Evolutionary conservation across 2,888 invertebrate genomes (phyloP).

Genomic region (Pogonocherus hispidulus): DNA sequence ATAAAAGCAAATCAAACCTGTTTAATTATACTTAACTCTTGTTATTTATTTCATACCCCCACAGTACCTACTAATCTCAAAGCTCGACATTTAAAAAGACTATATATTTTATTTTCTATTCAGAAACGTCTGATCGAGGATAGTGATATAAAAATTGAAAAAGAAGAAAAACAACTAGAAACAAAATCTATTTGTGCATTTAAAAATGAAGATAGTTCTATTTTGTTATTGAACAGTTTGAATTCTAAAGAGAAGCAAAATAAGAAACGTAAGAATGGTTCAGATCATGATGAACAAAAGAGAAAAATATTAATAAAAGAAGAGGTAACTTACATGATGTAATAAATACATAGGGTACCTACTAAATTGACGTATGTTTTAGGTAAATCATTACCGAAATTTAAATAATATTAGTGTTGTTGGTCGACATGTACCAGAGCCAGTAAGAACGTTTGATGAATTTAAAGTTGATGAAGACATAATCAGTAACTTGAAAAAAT

Average conservation of each 20-base stretch:
- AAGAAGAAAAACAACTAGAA: conserved; percentile 34
- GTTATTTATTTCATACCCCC: no score
- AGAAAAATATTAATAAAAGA: conserved; percentile 54
- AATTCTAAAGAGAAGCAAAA: conserved; percentile 43
- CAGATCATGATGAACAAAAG: conserved; percentile 57
- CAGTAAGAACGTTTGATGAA: conserved; percentile 79
- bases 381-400: conserved; percentile 84
- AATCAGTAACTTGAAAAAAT: conserved; percentile 77
- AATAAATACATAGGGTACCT: conserved; percentile 1
- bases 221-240: conserved; percentile 56
- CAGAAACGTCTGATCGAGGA: neutral
- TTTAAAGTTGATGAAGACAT: conserved; percentile 75
- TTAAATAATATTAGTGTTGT: conserved; percentile 82
- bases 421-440: conserved; percentile 85
- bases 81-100: no score
- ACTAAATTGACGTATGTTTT: conserved; percentile 52
- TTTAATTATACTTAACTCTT: no score
- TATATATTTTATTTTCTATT: neutral
- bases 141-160: conserved; percentile 22
- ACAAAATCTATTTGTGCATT: conserved; percentile 27
- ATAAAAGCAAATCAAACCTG: no score
- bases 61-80: no score
- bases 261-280: conserved; percentile 59
- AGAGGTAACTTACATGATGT: conserved; percentile 44
- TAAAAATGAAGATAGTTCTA: conserved; percentile 42